Percentiles rank a stretch among this genome's conserved stretches.
Evolutionary conservation across 1,140 invertebrate genomes (phyloP).

Genomic region (Nasonia vitripennis): DNA sequence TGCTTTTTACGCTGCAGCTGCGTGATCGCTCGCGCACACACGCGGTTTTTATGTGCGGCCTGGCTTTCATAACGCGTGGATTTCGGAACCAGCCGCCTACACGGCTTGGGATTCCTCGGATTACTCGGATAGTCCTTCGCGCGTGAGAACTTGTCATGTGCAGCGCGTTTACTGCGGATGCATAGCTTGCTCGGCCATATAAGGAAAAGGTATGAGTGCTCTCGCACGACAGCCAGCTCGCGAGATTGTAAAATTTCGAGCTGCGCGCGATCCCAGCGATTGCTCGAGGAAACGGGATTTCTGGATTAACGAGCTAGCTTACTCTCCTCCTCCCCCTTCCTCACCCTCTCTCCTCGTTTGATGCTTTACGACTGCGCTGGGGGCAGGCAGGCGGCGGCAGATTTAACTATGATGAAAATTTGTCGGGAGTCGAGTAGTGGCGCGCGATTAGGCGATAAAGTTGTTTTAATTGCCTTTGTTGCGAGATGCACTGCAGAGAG

Average conservation of each 20-base stretch:
- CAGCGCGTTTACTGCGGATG: not conserved
- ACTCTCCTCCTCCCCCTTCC: not conserved
- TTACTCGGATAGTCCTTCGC: not conserved
- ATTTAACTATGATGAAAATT: constrained; percentile 5
- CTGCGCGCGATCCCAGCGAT: not conserved
- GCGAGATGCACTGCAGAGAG: not conserved
- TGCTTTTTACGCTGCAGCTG: not conserved
- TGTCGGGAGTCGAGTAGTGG: not conserved
- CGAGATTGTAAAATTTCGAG: not conserved
- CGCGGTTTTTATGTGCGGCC: not conserved
- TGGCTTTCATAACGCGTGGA: not conserved
- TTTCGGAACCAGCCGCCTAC: not conserved
- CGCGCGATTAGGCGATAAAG: not conserved
- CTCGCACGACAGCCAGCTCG: not conserved
- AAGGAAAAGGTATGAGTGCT: not conserved
- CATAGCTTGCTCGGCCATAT: not conserved
- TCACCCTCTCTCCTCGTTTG: not conserved
- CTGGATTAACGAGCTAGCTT: not conserved
- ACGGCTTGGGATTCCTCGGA: not conserved
- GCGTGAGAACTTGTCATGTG: constrained; percentile 4
- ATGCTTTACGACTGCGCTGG: not conserved
- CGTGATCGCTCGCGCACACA: not conserved
- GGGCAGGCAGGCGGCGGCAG: not conserved
- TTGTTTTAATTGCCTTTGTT: constrained; percentile 4
- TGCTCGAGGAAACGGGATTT: constrained; percentile 10